phyloP scores from a whole-genome alignment of 2,888 invertebrate genomes.

The Rhingia rostrata region DNA sequence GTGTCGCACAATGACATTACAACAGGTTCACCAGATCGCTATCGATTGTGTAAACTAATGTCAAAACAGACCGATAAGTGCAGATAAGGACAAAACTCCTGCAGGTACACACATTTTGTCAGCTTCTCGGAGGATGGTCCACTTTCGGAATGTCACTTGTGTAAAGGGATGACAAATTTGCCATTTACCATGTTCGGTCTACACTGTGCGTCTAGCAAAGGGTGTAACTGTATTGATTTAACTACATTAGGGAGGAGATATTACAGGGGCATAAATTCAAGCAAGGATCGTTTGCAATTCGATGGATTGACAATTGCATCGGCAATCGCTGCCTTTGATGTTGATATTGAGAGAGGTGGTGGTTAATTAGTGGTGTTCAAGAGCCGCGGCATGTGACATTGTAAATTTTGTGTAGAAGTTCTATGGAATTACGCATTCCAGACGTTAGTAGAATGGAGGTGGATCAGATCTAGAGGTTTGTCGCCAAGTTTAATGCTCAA shows the following conservation, averaged over 20 bases:
- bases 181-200: conserved; percentile 31
- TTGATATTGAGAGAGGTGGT: background rate
- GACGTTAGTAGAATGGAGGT: too few species aligned
- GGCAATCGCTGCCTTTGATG: background rate
- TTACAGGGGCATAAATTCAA: conserved; percentile 5
- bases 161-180: conserved; percentile 55
- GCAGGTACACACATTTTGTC: background rate
- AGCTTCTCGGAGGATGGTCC: conserved; percentile 35
- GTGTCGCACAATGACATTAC: conserved; percentile 29
- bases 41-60: conserved; percentile 66
- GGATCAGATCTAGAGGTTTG: too few species aligned
- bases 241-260: background rate
- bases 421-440: too few species aligned
- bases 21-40: conserved; percentile 55
- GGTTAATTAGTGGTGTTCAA: background rate
- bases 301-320: background rate
- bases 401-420: too few species aligned
- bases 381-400: background rate
- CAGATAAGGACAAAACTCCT: conserved; percentile 29
- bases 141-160: conserved; percentile 42
- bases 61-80: conserved; percentile 61
- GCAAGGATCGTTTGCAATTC: background rate
- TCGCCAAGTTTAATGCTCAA: too few species aligned
- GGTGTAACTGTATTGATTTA: conserved; percentile 21
- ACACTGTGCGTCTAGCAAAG: background rate